phyloP scores from a whole-genome alignment of 2,888 invertebrate species.

The Tetrapedia diversipes region DNA sequence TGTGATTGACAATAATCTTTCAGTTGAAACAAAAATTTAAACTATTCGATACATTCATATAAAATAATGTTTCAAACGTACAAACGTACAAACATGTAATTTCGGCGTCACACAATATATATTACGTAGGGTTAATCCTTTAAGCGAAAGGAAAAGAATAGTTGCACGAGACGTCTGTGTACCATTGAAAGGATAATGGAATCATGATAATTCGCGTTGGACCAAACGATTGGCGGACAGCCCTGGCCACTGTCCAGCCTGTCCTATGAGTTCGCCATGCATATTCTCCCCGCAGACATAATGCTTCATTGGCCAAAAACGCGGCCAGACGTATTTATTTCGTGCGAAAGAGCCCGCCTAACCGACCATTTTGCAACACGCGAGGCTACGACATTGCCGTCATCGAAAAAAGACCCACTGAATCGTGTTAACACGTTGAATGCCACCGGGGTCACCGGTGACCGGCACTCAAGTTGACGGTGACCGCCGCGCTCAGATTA shows the following conservation, averaged over 20 bases:
- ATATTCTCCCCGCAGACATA: slow-evolving; percentile 60
- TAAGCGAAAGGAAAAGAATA: neutral
- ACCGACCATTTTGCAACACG: slow-evolving; percentile 45
- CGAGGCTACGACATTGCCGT: slow-evolving; percentile 12
- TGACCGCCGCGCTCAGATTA: neutral
- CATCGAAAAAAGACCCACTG: neutral
- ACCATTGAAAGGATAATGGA: slow-evolving; percentile 70
- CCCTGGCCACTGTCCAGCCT: slow-evolving; percentile 76
- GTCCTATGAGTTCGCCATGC: slow-evolving; percentile 41
- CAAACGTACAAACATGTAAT: too few species aligned
- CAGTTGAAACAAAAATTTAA: too few species aligned
- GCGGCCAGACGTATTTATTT: slow-evolving; percentile 73
- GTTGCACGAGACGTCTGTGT: slow-evolving; percentile 26
- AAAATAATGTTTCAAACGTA: too few species aligned
- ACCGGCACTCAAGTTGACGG: too few species aligned
- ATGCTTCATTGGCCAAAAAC: slow-evolving; percentile 68
- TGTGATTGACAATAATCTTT: too few species aligned
- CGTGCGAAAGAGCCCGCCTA: slow-evolving; percentile 46
- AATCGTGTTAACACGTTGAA: too few species aligned
- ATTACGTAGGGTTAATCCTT: too few species aligned
- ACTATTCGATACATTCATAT: too few species aligned
- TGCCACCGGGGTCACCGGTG: too few species aligned
- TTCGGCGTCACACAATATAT: too few species aligned
- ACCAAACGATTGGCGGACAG: slow-evolving; percentile 68
- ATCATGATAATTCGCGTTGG: slow-evolving; percentile 65